phyloP scores from a whole-genome alignment of 2,888 invertebrate species.

The Apocheima hispidaria region DNA sequence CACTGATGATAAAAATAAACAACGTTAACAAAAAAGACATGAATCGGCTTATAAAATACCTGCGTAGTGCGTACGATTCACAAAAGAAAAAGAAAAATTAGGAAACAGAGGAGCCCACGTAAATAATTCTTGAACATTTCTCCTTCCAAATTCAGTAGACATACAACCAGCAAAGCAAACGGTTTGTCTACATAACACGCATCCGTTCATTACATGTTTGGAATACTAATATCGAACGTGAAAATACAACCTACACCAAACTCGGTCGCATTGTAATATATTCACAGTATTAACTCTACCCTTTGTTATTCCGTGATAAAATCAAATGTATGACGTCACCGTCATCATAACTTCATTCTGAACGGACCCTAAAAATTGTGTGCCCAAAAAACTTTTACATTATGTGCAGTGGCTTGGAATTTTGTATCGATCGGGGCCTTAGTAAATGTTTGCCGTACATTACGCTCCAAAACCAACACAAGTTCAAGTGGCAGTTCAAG shows the following conservation, averaged over 20 bases:
- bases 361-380: conserved; percentile 5
- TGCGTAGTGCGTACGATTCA: conserved; percentile 3
- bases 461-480: conserved; percentile 29
- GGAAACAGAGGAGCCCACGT: conserved; percentile 20
- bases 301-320: conserved; percentile 27
- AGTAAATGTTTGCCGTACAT: conserved; percentile 40
- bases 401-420: conserved; percentile 35
- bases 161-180: conserved; percentile 36
- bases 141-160: conserved; percentile 32
- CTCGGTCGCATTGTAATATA: conserved; percentile 3
- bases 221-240: conserved; percentile 37
- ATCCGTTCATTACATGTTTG: conserved; percentile 23
- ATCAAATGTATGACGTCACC: conserved; percentile 28
- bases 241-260: conserved; percentile 27
- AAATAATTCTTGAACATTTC: conserved; percentile 26
- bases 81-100: conserved; percentile 27
- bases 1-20: conserved; percentile 24
- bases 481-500: conserved; percentile 15
- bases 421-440: conserved; percentile 33
- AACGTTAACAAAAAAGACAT: conserved; percentile 11
- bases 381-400: conserved; percentile 10
- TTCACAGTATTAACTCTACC: conserved; percentile 12
- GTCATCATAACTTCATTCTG: conserved; percentile 26
- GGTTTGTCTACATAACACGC: conserved; percentile 27
- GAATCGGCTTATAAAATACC: conserved; percentile 7